Evolutionary conservation across 2,888 invertebrate genomes (phyloP).

Genomic region (Hemaris fuciformis): DNA sequence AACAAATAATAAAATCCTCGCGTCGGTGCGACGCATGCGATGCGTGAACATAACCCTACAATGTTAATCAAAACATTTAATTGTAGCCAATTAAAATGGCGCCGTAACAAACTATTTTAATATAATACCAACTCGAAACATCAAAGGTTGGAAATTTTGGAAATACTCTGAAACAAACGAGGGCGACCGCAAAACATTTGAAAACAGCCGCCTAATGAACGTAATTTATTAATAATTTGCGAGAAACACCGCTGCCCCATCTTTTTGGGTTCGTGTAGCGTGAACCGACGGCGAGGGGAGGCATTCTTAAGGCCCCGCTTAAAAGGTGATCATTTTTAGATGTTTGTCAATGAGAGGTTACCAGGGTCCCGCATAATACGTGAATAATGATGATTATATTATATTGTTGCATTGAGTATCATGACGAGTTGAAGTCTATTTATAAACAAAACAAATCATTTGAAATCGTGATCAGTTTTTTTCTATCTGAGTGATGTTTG

Average conservation of each 20-base stretch:
- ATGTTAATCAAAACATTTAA: slow-evolving; percentile 7
- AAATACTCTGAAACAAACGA: slow-evolving; percentile 56
- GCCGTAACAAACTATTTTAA: slow-evolving; percentile 9
- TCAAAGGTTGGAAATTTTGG: slow-evolving; percentile 49
- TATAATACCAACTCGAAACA: slow-evolving; percentile 33
- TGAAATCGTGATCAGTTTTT: no score
- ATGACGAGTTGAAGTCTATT: no score
- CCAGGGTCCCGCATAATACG: neutral
- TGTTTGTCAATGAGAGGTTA: neutral
- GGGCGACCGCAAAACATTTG: slow-evolving; percentile 60
- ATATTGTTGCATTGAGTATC: no score
- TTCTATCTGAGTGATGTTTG: no score
- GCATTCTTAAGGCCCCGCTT: neutral
- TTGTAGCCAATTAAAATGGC: slow-evolving; percentile 16
- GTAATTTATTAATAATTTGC: slow-evolving; percentile 69
- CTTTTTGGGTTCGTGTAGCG: slow-evolving; percentile 42
- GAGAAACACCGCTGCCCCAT: slow-evolving; percentile 39
- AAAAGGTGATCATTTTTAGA: slow-evolving; percentile 6
- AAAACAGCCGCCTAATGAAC: slow-evolving; percentile 62
- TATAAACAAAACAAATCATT: no score
- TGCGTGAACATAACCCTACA: neutral
- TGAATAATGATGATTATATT: no score
- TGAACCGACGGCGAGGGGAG: slow-evolving; percentile 32
- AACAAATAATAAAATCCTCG: neutral
- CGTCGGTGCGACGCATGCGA: neutral